A percentile compares a stretch with the other conserved stretches of the same genome.
Evolutionary conservation across 1,140 invertebrate species (phyloP).

Genomic region (Aphidius gifuensis): DNA sequence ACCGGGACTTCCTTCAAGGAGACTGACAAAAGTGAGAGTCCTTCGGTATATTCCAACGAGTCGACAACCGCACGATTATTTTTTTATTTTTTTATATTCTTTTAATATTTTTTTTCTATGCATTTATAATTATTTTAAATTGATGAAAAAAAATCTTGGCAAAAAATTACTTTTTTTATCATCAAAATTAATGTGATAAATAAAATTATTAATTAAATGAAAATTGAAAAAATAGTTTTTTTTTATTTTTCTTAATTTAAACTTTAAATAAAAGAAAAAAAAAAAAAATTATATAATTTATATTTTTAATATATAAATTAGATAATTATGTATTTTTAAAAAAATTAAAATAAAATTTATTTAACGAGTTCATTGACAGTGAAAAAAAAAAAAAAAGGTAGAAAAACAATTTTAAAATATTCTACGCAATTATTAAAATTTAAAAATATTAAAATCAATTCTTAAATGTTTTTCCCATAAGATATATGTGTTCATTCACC

Average conservation of each 20-base stretch:
- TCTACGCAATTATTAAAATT: too few relatives aligned
- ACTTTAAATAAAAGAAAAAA: not conserved
- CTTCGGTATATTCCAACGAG: conserved; percentile 35
- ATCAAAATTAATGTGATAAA: not conserved
- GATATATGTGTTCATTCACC: too few relatives aligned
- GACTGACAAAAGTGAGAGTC: conserved; percentile 51
- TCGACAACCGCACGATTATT: conserved; percentile 31
- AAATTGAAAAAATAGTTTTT: too few relatives aligned
- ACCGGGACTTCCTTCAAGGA: conserved; percentile 49
- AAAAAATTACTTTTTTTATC: not conserved
- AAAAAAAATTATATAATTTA: too few relatives aligned
- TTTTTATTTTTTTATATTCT: not conserved
- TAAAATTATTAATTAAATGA: not conserved
- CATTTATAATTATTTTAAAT: too few relatives aligned
- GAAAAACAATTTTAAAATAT: too few relatives aligned
- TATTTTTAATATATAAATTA: not conserved
- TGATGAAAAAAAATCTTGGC: too few relatives aligned
- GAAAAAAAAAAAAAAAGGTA: too few relatives aligned
- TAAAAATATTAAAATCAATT: too few relatives aligned
- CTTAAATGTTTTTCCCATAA: too few relatives aligned
- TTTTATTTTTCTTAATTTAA: too few relatives aligned
- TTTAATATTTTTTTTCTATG: not conserved
- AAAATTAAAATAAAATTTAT: not conserved
- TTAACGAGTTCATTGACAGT: not conserved
- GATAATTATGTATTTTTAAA: not conserved